A percentile compares a stretch with the other conserved stretches of the same genome.
These are phyloP conservation scores for Anaspis maculata DNA, from an alignment of 2,888 invertebrate species.

Conservation along the genomic window DNA sequence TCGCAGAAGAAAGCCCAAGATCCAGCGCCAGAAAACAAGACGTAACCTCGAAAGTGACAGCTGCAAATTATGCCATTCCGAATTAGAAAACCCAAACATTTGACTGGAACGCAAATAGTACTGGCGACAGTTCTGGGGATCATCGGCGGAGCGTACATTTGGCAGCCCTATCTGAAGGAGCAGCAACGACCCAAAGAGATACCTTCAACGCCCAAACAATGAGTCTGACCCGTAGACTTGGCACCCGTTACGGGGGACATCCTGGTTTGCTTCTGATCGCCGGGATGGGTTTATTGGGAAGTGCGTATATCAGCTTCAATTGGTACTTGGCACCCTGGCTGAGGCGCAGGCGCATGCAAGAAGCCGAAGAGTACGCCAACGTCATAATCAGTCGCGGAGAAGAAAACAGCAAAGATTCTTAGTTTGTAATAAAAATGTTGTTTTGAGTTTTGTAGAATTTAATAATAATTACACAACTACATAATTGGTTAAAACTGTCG, in stretches of 20 bases:
- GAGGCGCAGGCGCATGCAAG: background rate
- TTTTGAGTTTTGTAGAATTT: no score
- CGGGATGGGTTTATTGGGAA: background rate
- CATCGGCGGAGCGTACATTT: constrained; percentile 4
- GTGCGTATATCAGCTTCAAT: background rate
- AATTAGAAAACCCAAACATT: constrained; percentile 2
- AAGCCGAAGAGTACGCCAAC: constrained; percentile 2
- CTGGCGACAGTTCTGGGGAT: constrained; percentile 2
- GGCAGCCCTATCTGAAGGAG: constrained; percentile 2
- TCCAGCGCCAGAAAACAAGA: background rate
- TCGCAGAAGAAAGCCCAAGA: constrained; percentile 5
- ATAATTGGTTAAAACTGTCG: no score
- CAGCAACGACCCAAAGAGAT: no score
- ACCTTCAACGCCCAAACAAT: no score
- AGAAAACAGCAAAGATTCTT: no score
- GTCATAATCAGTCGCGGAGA: constrained; percentile 1
- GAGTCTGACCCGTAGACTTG: no score
- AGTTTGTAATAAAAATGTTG: no score
- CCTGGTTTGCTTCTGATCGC: background rate
- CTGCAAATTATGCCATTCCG: background rate
- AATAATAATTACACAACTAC: no score
- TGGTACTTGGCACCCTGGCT: constrained; percentile 1
- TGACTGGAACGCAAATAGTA: background rate
- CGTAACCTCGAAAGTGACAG: no score
- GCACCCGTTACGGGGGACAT: no score